phyloP scores from a whole-genome alignment of 2,888 invertebrate genomes.

The Junonia oenone region DNA sequence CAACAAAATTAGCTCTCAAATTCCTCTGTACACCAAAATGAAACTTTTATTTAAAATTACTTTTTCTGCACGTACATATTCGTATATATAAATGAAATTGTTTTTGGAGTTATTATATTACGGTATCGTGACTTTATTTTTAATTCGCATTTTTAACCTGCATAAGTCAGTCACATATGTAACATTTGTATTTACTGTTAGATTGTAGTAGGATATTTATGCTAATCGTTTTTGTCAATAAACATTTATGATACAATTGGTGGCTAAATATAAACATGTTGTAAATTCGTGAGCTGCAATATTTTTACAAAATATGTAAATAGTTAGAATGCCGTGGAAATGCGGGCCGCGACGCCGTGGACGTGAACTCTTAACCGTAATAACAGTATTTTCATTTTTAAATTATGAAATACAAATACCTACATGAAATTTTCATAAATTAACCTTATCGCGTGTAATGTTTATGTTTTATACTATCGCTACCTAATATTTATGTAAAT shows the following conservation, averaged over 20 bases:
- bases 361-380: constrained; percentile 32
- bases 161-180: neutral
- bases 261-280: constrained; percentile 1
- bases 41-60: constrained; percentile 4
- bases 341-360: constrained; percentile 27
- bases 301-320: constrained; percentile 31
- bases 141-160: neutral
- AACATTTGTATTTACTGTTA: no score
- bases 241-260: neutral
- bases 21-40: constrained; percentile 10
- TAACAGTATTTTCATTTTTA: constrained; percentile 32
- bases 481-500: constrained; percentile 68
- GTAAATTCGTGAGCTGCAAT: constrained; percentile 6
- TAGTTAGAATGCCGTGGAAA: constrained; percentile 30
- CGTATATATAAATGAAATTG: neutral
- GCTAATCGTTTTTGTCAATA: neutral
- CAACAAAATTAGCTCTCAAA: constrained; percentile 37
- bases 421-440: constrained; percentile 62
- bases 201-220: neutral
- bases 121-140: neutral
- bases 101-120: neutral
- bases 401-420: constrained; percentile 49
- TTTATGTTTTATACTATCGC: constrained; percentile 60
- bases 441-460: constrained; percentile 66
- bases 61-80: neutral